phyloP scores from a whole-genome alignment of 2,888 invertebrate genomes.

The Sipha maydis region DNA sequence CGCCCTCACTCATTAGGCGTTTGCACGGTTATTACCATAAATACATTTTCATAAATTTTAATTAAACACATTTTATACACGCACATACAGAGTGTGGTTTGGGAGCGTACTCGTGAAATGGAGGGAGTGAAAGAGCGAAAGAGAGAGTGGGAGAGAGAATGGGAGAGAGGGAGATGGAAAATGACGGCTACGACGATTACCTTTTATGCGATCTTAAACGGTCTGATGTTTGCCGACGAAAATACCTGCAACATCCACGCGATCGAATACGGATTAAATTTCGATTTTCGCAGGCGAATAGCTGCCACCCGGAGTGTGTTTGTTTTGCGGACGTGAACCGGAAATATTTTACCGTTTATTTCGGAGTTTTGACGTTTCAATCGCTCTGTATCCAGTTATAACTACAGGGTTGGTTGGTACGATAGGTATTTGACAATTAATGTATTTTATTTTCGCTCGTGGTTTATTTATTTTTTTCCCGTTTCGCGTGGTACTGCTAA shows the following conservation, averaged over 20 bases:
- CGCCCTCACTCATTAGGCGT: constrained; percentile 48
- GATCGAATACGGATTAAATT: neutral
- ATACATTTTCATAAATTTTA: constrained; percentile 62
- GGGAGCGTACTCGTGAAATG: neutral
- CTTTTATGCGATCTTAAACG: neutral
- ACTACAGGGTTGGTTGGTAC: no score
- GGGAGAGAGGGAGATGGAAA: neutral
- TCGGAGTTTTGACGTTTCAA: neutral
- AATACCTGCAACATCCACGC: neutral
- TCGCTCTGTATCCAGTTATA: neutral
- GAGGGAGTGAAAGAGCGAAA: no score
- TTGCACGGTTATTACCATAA: constrained; percentile 56
- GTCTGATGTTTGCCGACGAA: neutral
- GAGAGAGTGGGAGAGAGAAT: no score
- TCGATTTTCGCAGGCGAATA: neutral
- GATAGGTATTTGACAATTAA: neutral
- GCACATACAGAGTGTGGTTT: constrained; percentile 13
- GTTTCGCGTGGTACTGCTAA: neutral
- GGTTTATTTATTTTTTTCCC: neutral
- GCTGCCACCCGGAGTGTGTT: neutral
- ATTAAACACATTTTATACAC: constrained; percentile 60
- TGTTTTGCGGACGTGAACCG: neutral
- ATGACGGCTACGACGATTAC: neutral
- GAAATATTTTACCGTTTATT: neutral
- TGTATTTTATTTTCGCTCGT: neutral